A percentile compares a stretch with the other conserved stretches of the same genome.
phyloP scores from a whole-genome alignment of 2,113 vertebrate genomes.

The Baryphthengus martii region DNA sequence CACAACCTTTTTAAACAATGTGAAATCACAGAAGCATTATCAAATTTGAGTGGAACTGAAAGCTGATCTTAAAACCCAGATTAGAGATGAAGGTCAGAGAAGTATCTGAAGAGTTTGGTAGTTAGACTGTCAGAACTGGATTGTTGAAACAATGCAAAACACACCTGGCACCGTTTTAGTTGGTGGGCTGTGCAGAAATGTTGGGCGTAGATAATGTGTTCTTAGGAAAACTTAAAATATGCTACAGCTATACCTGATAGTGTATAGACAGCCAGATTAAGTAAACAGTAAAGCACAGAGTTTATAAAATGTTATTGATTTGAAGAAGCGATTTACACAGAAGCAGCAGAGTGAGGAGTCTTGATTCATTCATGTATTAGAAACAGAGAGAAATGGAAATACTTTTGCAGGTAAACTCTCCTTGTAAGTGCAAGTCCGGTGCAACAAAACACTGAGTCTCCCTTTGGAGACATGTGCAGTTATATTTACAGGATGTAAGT shows the following conservation, averaged over 20 bases:
- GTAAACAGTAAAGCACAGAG: background rate
- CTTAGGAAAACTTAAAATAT: background rate
- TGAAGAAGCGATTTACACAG: background rate
- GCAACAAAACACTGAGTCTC: background rate
- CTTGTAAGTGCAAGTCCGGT: background rate
- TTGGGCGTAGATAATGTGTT: background rate
- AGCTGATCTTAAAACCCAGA: background rate
- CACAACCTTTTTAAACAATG: background rate
- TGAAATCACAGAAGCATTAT: background rate
- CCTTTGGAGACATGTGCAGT: background rate
- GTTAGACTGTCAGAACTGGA: background rate
- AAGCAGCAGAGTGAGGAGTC: background rate
- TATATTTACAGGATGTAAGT: background rate
- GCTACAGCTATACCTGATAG: background rate
- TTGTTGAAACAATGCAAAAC: background rate
- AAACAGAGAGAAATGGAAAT: background rate
- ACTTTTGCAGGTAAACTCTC: background rate
- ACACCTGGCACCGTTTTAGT: background rate
- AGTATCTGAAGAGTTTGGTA: background rate
- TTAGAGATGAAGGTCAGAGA: background rate
- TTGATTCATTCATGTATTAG: background rate
- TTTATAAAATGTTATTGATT: background rate
- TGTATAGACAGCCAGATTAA: background rate
- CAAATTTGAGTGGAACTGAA: background rate
- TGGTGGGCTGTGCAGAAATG: background rate